Evolutionary conservation across 2,113 vertebrate species (phyloP), one percentile per base, ranked within the genome.

Genomic region (Ceuthmochares aereus): DNA sequence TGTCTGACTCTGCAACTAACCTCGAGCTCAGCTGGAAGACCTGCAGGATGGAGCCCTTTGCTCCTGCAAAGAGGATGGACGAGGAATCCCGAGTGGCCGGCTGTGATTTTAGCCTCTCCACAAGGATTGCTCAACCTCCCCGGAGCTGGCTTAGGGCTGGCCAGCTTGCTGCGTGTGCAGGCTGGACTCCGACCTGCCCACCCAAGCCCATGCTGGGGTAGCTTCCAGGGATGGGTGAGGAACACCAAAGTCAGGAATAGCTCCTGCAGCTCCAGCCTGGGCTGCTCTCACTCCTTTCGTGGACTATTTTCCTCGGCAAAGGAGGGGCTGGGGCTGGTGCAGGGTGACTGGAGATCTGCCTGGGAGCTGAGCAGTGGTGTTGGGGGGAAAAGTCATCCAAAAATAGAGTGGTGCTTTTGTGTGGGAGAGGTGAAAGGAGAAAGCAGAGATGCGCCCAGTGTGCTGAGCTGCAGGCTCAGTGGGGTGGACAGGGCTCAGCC

Each of bases 131-230:
- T 85, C 87, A 76, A 62, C 40, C 40, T 60, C 63, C 45, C 60
- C 10, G 60, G 77, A 63, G 87, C 86, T 30, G 70, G 36, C 72
- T 23, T 6, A 1, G 45, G 18, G 37, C 74, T 34, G 87, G 43
- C 62, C 2, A 10, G 9, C 77, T 52, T 7, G 4, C 81, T 69
- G 75, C 68, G 56, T 85, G 75, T 75, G 86, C 91, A 85, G 92
- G 5, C 62, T 60, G 67, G 87, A 73, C 90, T 93, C 70, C 12
- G 15, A 78, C 59, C 85, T 55, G 77, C 84, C 84, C 58, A 81
- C 85, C 4, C 13, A 16, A 37, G 29, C 66, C 93, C 62, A 2
- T 9, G 40, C 29, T 2, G 67, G 62, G 66, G 26, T 1, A 2
- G 45, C 58, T 68, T 59, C 92, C 74, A 45, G 45, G 64, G 75